These are phyloP conservation scores for Helostoma temminkii DNA, from an alignment of 2,797 vertebrate species.

Conservation along the genomic window DNA sequence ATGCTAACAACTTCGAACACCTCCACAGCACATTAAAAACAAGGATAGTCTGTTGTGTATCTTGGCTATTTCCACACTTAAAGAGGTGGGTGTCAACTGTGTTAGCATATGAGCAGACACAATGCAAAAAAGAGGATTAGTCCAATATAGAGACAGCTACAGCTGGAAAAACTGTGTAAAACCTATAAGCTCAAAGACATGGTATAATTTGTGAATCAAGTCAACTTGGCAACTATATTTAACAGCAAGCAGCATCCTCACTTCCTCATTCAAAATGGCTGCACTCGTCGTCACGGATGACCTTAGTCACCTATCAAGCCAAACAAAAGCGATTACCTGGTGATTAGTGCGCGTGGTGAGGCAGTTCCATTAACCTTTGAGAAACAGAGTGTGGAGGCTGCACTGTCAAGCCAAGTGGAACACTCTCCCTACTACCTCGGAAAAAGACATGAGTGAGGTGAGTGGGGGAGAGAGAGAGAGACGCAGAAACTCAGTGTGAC, in stretches of 20 bases:
- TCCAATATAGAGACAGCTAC: not conserved
- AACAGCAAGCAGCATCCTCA: slow-evolving; percentile 30
- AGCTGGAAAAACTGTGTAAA: not conserved
- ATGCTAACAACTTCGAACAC: slow-evolving; percentile 32
- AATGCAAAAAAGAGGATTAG: slow-evolving; percentile 1
- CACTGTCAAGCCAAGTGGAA: slow-evolving; percentile 70
- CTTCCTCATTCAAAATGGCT: slow-evolving; percentile 60
- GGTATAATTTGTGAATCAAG: not conserved
- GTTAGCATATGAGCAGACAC: slow-evolving; percentile 15
- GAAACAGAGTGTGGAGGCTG: slow-evolving; percentile 71
- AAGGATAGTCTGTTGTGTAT: slow-evolving; percentile 26
- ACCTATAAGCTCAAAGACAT: not conserved
- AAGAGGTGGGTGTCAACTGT: slow-evolving; percentile 25
- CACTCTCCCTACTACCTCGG: slow-evolving; percentile 52
- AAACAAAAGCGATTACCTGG: slow-evolving; percentile 77
- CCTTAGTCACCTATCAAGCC: slow-evolving; percentile 67
- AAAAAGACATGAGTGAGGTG: slow-evolving; percentile 40
- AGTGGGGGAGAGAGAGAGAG: slow-evolving; percentile 36
- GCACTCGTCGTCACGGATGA: slow-evolving; percentile 58
- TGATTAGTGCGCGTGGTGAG: slow-evolving; percentile 79
- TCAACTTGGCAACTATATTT: slow-evolving; percentile 27
- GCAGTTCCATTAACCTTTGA: slow-evolving; percentile 82
- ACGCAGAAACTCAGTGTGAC: slow-evolving; percentile 67
- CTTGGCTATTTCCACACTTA: slow-evolving; percentile 18
- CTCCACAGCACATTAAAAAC: slow-evolving; percentile 19